Evolutionary conservation across 1,140 invertebrate genomes (phyloP).

Genomic region (Ips nitidus): DNA sequence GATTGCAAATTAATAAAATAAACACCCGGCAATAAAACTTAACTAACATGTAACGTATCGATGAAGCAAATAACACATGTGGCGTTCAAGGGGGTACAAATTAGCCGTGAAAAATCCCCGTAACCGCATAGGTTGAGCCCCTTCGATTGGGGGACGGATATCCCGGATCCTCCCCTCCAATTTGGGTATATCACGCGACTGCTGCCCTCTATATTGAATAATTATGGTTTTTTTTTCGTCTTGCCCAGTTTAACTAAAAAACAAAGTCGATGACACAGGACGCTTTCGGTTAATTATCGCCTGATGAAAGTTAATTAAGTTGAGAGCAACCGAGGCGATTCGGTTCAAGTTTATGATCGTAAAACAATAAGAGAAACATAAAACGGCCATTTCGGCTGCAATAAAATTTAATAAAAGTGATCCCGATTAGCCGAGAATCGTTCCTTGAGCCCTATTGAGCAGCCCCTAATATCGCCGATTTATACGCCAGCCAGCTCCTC

Average conservation of each 20-base stretch:
- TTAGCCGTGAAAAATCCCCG: conserved; percentile 43
- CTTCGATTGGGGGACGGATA: conserved; percentile 16
- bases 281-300: no score
- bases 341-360: neutral
- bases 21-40: conserved; percentile 27
- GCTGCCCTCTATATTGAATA: conserved; percentile 17
- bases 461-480: conserved; percentile 19
- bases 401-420: conserved; percentile 13
- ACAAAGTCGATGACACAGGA: no score
- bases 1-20: conserved; percentile 25
- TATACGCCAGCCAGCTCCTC: conserved; percentile 19
- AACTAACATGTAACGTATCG: conserved; percentile 35
- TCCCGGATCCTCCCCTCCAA: conserved; percentile 24
- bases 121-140: conserved; percentile 38
- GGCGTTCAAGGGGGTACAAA: conserved; percentile 39
- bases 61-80: conserved; percentile 34
- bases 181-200: conserved; percentile 25
- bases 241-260: no score
- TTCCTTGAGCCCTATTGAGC: conserved; percentile 26
- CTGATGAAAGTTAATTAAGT: neutral
- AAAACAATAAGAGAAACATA: no score
- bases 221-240: no score
- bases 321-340: neutral
- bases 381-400: neutral
- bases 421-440: conserved; percentile 13